These are phyloP conservation scores for Yasuhikotakia modesta DNA, from an alignment of 2,797 vertebrate genomes.

Conservation along the genomic window DNA sequence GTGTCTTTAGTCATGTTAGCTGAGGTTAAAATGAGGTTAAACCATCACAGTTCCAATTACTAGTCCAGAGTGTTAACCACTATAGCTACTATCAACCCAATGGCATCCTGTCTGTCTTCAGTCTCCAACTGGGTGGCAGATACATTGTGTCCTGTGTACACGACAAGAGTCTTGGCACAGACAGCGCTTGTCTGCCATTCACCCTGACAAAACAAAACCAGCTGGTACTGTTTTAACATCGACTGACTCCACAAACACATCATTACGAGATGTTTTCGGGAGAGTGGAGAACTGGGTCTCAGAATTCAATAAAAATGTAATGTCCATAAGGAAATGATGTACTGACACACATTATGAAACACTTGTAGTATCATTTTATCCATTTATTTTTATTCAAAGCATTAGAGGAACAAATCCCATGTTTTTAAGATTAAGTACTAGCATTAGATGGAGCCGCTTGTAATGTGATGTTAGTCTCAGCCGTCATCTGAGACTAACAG, in stretches of 20 bases:
- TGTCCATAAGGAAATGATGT: background rate
- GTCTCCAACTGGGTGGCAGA: conserved; percentile 52
- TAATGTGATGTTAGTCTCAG: no score
- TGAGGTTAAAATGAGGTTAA: background rate
- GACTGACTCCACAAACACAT: conserved; percentile 14
- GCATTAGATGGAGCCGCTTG: no score
- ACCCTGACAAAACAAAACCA: conserved; percentile 74
- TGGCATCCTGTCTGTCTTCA: conserved; percentile 13
- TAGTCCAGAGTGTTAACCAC: conserved; percentile 3
- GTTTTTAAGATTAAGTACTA: background rate
- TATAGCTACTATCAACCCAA: conserved; percentile 2
- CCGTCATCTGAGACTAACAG: no score
- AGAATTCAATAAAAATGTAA: background rate
- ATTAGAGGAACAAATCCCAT: background rate
- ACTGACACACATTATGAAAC: background rate
- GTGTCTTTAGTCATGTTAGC: background rate
- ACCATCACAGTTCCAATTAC: conserved; percentile 15
- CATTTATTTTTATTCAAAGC: no score
- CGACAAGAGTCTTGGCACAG: conserved; percentile 62
- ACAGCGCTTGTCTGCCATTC: conserved; percentile 56
- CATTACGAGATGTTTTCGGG: background rate
- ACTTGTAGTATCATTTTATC: background rate
- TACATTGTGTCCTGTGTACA: conserved; percentile 67
- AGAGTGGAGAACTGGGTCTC: conserved; percentile 1
- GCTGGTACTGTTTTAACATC: conserved; percentile 58